phyloP scores from a whole-genome alignment of 2,888 invertebrate species.

The Atrina japonica region DNA sequence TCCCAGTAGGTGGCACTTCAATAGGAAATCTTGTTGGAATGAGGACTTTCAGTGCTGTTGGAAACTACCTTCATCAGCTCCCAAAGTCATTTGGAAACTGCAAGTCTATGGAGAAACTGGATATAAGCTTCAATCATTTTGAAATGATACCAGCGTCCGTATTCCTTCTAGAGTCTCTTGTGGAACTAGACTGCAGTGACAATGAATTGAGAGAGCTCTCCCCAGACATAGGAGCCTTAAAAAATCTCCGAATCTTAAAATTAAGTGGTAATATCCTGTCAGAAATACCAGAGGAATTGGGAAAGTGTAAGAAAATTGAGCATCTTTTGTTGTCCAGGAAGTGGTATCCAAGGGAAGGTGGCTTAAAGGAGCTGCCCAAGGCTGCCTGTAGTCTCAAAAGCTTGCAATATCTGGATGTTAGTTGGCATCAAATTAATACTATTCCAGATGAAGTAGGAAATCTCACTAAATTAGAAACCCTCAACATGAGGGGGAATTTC shows the following conservation, averaged over 20 bases:
- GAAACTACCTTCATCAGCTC: conserved; percentile 67
- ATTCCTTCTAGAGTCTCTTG: conserved; percentile 60
- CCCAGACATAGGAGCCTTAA: conserved; percentile 63
- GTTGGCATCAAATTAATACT: conserved; percentile 72
- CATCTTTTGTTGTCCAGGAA: conserved; percentile 73
- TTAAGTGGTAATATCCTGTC: conserved; percentile 66
- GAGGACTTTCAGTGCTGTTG: conserved; percentile 67
- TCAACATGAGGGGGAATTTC: conserved; percentile 72
- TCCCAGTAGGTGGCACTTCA: conserved; percentile 72
- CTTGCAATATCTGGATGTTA: conserved; percentile 66
- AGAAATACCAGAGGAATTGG: conserved; percentile 65
- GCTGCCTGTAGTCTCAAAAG: conserved; percentile 65
- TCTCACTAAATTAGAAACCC: conserved; percentile 61
- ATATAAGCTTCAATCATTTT: conserved; percentile 70
- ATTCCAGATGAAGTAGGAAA: conserved; percentile 72
- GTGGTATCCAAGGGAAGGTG: conserved; percentile 69
- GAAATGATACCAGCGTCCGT: conserved; percentile 64
- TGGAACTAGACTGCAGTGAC: conserved; percentile 66
- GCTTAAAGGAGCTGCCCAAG: conserved; percentile 63
- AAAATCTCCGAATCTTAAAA: conserved; percentile 62
- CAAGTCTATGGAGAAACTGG: conserved; percentile 59
- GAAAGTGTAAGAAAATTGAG: conserved; percentile 63
- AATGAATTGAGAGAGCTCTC: conserved; percentile 65
- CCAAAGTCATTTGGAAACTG: conserved; percentile 71
- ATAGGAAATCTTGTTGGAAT: conserved; percentile 67